Conservation (phyloP, 1,140 invertebrate genomes). For the Calliopsis andreniformis region DNA sequence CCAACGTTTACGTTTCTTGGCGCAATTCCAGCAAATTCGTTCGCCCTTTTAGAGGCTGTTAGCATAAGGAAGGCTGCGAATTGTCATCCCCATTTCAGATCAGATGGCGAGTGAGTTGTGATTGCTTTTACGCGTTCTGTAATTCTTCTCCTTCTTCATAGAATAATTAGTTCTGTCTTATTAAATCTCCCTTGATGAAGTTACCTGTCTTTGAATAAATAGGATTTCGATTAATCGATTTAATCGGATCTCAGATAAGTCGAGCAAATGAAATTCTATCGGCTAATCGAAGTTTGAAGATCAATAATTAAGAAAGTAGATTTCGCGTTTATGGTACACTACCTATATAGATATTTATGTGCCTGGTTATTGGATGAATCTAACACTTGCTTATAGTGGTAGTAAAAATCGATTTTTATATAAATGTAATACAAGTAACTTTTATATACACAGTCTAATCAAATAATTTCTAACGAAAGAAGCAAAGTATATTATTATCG, state of each 20-base stretch:
- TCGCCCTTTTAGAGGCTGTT: background rate
- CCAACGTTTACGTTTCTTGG: background rate
- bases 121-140: background rate
- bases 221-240: too few relatives aligned
- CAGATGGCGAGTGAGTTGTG: background rate
- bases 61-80: background rate
- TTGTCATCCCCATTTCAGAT: constrained; percentile 9
- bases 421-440: too few relatives aligned
- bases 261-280: too few relatives aligned
- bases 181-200: background rate
- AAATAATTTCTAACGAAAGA: background rate
- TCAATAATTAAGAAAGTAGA: too few relatives aligned
- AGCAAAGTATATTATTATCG: background rate
- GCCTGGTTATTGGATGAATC: too few relatives aligned
- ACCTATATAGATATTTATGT: too few relatives aligned
- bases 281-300: too few relatives aligned
- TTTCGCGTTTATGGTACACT: too few relatives aligned
- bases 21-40: background rate
- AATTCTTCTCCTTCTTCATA: background rate
- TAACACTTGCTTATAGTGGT: too few relatives aligned
- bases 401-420: too few relatives aligned
- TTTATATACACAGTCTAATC: too few relatives aligned
- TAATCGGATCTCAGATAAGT: too few relatives aligned
- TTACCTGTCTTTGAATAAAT: background rate
- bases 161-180: background rate